These are phyloP conservation scores for Rhizomys pruinosus DNA, from an alignment of 2,113 vertebrate genomes.

Conservation along the genomic window DNA sequence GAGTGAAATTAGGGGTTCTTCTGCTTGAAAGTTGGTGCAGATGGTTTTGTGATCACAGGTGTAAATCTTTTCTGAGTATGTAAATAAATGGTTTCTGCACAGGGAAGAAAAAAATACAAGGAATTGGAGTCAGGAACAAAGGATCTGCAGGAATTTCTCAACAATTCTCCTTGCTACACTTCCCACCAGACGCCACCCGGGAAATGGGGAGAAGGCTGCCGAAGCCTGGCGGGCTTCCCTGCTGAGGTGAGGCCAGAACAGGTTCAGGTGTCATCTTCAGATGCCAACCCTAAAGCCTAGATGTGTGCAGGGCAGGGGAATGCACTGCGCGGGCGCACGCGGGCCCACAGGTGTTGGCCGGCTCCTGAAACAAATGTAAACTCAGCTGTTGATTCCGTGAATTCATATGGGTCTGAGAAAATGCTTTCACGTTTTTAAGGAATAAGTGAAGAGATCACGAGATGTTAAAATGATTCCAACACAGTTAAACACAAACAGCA, in stretches of 20 bases:
- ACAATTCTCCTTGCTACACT: neutral
- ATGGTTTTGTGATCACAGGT: neutral
- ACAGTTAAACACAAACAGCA: neutral
- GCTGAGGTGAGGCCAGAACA: neutral
- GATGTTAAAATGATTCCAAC: neutral
- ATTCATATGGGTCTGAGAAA: neutral
- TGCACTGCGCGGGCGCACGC: neutral
- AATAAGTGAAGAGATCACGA: neutral
- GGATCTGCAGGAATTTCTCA: neutral
- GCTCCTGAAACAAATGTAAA: neutral
- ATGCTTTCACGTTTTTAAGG: neutral
- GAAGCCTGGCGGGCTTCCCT: no score
- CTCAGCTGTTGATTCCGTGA: neutral
- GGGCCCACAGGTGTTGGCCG: fast-evolving
- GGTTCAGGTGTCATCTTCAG: neutral
- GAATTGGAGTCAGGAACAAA: neutral
- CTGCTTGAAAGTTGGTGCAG: neutral
- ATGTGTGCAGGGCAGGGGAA: neutral
- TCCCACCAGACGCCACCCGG: neutral
- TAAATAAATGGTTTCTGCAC: neutral
- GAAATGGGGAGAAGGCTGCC: neutral
- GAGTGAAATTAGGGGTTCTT: neutral
- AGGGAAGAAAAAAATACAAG: neutral
- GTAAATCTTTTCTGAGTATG: neutral
- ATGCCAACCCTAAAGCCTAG: neutral